Percentiles rank a stretch among this genome's conserved stretches.
Evolutionary conservation across 1,140 invertebrate genomes (phyloP).

Genomic region (Trichonephila inaurata): DNA sequence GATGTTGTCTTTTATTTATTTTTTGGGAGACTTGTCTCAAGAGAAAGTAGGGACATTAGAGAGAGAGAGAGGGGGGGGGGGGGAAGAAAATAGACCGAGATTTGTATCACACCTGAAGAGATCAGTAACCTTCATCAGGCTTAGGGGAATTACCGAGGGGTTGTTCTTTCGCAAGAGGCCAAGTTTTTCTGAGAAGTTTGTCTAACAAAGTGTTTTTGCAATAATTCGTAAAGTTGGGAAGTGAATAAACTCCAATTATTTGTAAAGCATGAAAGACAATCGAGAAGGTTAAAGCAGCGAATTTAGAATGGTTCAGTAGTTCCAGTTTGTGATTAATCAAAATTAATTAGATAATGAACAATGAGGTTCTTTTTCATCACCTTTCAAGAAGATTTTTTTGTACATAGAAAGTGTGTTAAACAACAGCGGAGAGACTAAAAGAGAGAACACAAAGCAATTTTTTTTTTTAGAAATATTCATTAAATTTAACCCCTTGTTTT

Average conservation of each 20-base stretch:
- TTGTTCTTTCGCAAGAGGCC: background rate
- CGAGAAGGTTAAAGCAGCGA: background rate
- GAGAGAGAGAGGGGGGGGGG: background rate
- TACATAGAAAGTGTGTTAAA: too few species aligned
- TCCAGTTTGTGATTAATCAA: too few species aligned
- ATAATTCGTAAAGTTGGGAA: background rate
- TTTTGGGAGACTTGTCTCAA: slow-evolving; percentile 14
- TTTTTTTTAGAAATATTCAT: too few species aligned
- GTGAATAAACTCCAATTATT: slow-evolving; percentile 18
- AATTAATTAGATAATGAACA: too few species aligned
- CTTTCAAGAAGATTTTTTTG: too few species aligned
- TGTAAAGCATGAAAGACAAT: background rate
- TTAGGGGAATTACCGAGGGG: background rate
- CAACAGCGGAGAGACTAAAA: too few species aligned
- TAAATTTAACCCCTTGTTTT: too few species aligned
- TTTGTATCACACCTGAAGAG: slow-evolving; percentile 60
- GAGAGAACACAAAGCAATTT: too few species aligned
- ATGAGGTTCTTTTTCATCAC: too few species aligned
- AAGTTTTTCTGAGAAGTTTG: background rate
- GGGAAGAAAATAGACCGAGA: slow-evolving; percentile 24
- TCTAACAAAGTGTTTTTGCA: background rate
- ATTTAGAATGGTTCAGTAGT: too few species aligned
- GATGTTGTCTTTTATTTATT: slow-evolving; percentile 22
- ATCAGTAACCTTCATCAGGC: slow-evolving; percentile 57
- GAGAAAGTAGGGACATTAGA: background rate